phyloP scores from a whole-genome alignment of 2,888 invertebrate genomes.

The Panorpa germanica region DNA sequence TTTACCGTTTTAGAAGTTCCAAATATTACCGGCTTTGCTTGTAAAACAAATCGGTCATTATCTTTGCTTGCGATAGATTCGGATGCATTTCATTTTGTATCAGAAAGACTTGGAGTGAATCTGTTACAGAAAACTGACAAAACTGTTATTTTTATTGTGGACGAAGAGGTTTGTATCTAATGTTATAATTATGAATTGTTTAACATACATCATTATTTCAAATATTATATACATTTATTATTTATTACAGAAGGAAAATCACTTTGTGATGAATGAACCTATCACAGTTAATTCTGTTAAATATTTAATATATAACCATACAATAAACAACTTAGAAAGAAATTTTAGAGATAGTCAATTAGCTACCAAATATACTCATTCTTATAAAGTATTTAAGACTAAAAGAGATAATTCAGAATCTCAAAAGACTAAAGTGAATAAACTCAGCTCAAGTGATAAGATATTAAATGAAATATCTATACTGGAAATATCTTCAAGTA shows the following conservation, averaged over 20 bases:
- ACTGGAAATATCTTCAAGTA: constrained; percentile 42
- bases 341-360: constrained; percentile 17
- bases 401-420: constrained; percentile 8
- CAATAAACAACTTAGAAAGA: constrained; percentile 15
- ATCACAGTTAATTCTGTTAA: constrained; percentile 29
- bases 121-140: constrained; percentile 34
- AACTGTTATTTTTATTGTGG: constrained; percentile 50
- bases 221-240: constrained; percentile 8
- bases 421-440: constrained; percentile 9
- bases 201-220: neutral
- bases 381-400: constrained; percentile 8
- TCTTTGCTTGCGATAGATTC: constrained; percentile 55
- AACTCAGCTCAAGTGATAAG: no score
- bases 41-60: constrained; percentile 36
- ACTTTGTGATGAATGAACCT: constrained; percentile 36
- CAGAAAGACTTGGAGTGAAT: constrained; percentile 55
- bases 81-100: constrained; percentile 48
- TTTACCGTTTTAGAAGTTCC: no score
- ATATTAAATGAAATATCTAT: constrained; percentile 31
- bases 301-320: constrained; percentile 34
- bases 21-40: constrained; percentile 30
- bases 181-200: constrained; percentile 6
- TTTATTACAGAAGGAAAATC: constrained; percentile 41
- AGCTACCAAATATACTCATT: constrained; percentile 10
- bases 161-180: constrained; percentile 35